Base-by-base conservation (phyloP, 2,888 invertebrate species). In the Xiphydria camelus region DNA sequence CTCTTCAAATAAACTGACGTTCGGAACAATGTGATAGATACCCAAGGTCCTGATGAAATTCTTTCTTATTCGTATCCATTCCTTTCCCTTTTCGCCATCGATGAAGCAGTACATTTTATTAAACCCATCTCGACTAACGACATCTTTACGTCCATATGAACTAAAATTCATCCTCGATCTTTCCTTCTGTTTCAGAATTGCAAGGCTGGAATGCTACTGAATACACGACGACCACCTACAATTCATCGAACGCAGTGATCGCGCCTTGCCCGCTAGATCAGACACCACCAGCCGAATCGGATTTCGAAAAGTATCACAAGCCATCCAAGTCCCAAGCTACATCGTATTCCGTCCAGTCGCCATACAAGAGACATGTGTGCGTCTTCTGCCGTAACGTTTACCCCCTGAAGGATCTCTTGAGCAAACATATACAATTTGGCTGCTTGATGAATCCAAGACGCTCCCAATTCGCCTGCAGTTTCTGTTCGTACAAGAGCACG, bases 401-500 rank as follows among this genome's bases (percentile, higher is more conserved):
- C 41, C 57, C 55, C 0, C 29, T 61, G 18, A 63, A 59, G 47
- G 58, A 55, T 1, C 33, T 64, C 12, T 53, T 68, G 4, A 68
- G 59, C 25, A 52, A 61, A 3, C 70, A 70, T 45, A 40, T 65
- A 21, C 64, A 66, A 37, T 57, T 55, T 18, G 53, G 47, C 32
- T 70, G 70, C 53, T 61, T 60, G 32, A 51, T 57, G 57, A 66
- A 62, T 41, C 61, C 63, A 3, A 50, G 23, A 20, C 38, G 15
- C 9, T 32, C 23, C 9, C 39, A 20, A 25, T 45, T 45, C 20
- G 32, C 33, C 1, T 45, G 45, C 23, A 45, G 10, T 10, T 55
- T 64, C 43, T 70, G 70, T 45, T 46, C 47, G 10, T 62, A 58
- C 10, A 59, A 72, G 49, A 64, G 76, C 51, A 66, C 66, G 4